phyloP scores from a whole-genome alignment of 2,113 vertebrate genomes.

The Oceanodroma tethys region DNA sequence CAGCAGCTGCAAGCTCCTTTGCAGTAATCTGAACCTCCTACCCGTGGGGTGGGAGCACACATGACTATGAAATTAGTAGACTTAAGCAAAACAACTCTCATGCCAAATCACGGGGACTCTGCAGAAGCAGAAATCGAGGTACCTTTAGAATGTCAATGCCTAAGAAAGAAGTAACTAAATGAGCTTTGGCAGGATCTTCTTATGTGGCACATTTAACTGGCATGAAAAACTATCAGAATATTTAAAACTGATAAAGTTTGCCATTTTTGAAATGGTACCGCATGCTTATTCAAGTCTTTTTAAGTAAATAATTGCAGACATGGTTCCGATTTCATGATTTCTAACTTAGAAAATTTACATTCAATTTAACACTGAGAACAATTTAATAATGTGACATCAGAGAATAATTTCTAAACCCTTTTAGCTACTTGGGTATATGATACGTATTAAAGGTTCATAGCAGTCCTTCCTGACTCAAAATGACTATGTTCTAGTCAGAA shows the following conservation, averaged over 20 bases:
- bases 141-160: not conserved
- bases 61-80: not conserved
- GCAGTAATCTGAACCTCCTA: not conserved
- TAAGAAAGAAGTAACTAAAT: not conserved
- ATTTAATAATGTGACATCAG: not conserved
- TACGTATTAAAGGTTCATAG: not conserved
- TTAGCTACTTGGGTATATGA: not conserved
- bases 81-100: not conserved
- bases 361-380: not conserved
- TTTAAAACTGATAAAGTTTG: not conserved
- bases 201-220: not conserved
- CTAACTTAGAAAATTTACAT: not conserved
- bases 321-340: not conserved
- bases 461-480: not conserved
- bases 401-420: not conserved
- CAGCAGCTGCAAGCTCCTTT: not conserved
- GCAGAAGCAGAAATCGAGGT: not conserved
- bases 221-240: not conserved
- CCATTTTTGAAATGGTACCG: not conserved
- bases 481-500: not conserved
- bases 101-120: not conserved
- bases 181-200: not conserved
- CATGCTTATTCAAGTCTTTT: not conserved
- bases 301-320: not conserved
- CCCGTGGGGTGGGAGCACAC: not conserved